Evolutionary conservation across 2,888 invertebrate genomes (phyloP), one percentile per base, ranked within the genome.

Genomic region (Eupithecia pulchellata): DNA sequence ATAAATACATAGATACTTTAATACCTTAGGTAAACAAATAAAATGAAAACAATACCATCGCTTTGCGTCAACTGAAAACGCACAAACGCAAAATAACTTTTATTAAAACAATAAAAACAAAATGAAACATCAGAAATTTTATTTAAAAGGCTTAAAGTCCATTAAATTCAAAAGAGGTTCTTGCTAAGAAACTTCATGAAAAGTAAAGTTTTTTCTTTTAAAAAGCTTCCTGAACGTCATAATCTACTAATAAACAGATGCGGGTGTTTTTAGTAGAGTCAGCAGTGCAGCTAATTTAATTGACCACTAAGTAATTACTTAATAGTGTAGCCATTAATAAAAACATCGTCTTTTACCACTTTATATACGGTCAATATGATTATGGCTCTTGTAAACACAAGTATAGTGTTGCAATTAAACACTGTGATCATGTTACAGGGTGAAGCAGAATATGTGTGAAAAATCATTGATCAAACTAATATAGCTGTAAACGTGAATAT

Each of bases 241-340:
- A 47, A 20, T 6, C 25, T 30, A 60, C 11, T 55, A 61, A 25
- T 13, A 11, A 36, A 47, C 60, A 29, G 6, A 29, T n/a, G 39
- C 36, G 29, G 20, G 66, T 63, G 72, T 68, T 72, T 64, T 63
- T 39, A 60, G 61, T 36, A 17, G 27, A 64, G 58, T 68, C 65
- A 34, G 20, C 58, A 60, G 32, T 64, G 57, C 47, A 68, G 62
- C 13, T 61, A 61, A 61, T 61, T 60, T 32, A 70, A 68, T 66
- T 69, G 36, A 61, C 58, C 27, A 64, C 62, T 73, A 70, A 64
- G 47, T 75, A 76, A 76, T 75, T 71, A 73, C 70, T 69, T 70
- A 72, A 76, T 76, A 67, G 68, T 75, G 68, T 66, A 73, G 57
- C 20, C 64, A 47, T 72, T 63, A 73, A 72, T 73, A 75, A 34